Percentiles rank a stretch among this genome's conserved stretches.
Evolutionary conservation across 2,888 invertebrate genomes (phyloP).

Genomic region (Uloborus plumipes): DNA sequence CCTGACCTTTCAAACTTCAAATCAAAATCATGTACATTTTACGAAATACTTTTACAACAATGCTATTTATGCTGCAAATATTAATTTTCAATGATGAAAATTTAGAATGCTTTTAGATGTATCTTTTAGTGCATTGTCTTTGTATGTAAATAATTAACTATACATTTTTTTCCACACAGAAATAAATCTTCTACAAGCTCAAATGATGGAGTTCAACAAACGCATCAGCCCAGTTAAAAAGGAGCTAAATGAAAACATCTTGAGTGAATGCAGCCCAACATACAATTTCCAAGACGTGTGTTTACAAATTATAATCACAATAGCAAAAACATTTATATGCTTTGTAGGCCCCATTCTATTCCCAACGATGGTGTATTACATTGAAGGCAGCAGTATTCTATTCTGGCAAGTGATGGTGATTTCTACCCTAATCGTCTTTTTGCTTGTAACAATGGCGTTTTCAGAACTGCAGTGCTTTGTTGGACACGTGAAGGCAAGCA

Average conservation of each 20-base stretch:
- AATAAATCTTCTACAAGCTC: conserved; percentile 1
- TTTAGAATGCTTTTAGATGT: too few species aligned
- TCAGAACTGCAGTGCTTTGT: background rate
- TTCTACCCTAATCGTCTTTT: background rate
- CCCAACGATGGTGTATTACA: conserved; percentile 1
- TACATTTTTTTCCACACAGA: background rate
- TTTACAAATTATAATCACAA: too few species aligned
- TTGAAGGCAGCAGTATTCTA: background rate
- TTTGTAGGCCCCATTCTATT: background rate
- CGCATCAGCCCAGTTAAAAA: conserved; percentile 12
- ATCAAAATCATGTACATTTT: too few species aligned
- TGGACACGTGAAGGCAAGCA: background rate
- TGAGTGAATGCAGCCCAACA: too few species aligned
- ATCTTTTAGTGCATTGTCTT: too few species aligned
- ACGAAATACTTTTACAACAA: too few species aligned
- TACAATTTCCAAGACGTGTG: background rate
- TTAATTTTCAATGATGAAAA: too few species aligned
- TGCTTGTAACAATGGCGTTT: background rate
- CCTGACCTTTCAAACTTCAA: too few species aligned
- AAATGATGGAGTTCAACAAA: conserved; percentile 13
- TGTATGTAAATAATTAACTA: too few species aligned
- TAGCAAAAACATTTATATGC: background rate
- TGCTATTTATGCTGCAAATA: too few species aligned
- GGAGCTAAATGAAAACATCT: background rate
- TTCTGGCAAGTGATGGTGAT: conserved; percentile 3